phyloP scores from a whole-genome alignment of 1,140 invertebrate species.

The Dysdera silvatica region DNA sequence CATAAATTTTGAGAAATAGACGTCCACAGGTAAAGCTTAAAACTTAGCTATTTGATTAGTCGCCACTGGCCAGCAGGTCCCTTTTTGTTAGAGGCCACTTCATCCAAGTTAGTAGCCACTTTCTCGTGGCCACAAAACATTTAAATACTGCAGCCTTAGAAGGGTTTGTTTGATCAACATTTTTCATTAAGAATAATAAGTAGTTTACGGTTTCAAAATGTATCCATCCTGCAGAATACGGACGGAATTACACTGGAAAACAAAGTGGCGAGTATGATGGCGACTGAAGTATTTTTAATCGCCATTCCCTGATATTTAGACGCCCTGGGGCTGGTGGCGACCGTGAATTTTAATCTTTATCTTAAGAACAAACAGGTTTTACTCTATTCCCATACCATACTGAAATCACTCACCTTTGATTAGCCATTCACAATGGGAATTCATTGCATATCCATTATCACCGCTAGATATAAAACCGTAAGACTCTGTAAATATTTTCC shows the following conservation, averaged over 20 bases:
- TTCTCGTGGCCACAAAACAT: too few relatives aligned
- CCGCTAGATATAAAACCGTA: conserved; percentile 86
- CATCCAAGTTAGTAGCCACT: not conserved
- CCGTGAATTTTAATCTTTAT: not conserved
- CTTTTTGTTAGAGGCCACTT: too few relatives aligned
- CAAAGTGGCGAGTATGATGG: too few relatives aligned
- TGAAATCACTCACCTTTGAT: conserved; percentile 61
- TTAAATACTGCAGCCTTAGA: too few relatives aligned
- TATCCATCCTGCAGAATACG: too few relatives aligned
- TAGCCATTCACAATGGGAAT: conserved; percentile 92
- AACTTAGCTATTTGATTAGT: too few relatives aligned
- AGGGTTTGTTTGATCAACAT: too few relatives aligned
- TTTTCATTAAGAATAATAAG: too few relatives aligned
- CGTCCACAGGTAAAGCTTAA: too few relatives aligned
- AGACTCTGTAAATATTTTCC: conserved; percentile 35
- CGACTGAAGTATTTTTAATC: conserved; percentile 1
- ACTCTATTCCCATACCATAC: not conserved
- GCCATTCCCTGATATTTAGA: conserved; percentile 3
- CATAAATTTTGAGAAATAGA: too few relatives aligned
- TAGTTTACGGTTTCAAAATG: not conserved
- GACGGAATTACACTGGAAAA: too few relatives aligned
- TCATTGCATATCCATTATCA: conserved; percentile 79
- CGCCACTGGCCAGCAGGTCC: too few relatives aligned
- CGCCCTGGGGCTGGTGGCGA: not conserved
- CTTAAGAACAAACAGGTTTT: not conserved